Evolutionary conservation across 2,888 invertebrate species (phyloP).

Genomic region (Andrena chrysosceles): DNA sequence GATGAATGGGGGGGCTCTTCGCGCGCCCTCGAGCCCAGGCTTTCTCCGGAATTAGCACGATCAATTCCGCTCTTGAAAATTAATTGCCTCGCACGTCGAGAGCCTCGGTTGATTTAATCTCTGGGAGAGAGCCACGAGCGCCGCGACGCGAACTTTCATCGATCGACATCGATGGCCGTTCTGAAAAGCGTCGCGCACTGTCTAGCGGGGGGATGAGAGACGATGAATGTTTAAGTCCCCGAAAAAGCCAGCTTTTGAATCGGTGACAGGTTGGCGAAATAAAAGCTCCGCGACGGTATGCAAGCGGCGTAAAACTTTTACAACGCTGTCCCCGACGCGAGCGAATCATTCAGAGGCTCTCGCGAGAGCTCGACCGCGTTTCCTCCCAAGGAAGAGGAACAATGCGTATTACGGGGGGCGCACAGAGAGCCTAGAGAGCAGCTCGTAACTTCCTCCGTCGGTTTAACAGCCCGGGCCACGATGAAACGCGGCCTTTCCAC

Average conservation of each 20-base stretch:
- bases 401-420: neutral
- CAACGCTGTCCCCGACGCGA: constrained; percentile 10
- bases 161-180: constrained; percentile 6
- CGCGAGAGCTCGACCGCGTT: constrained; percentile 3
- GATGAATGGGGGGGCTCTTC: constrained; percentile 52
- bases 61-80: constrained; percentile 68
- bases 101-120: constrained; percentile 64
- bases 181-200: neutral
- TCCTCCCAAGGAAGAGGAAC: constrained; percentile 7
- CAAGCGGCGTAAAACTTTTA: constrained; percentile 44
- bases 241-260: neutral
- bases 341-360: constrained; percentile 23
- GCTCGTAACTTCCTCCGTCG: constrained; percentile 65
- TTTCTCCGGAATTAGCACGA: constrained; percentile 63
- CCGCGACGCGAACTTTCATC: constrained; percentile 23
- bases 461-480: constrained; percentile 58
- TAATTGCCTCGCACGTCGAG: constrained; percentile 64
- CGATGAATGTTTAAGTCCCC: constrained; percentile 21
- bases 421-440: neutral
- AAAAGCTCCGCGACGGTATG: neutral
- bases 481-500: constrained; percentile 41
- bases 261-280: neutral
- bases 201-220: neutral
- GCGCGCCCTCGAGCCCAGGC: constrained; percentile 45
- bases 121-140: constrained; percentile 39